Percentiles rank a stretch among this genome's conserved stretches.
Evolutionary conservation across 92 coral and sea anemone genomes (phyloP).

Genomic region (Anthopleura xanthogrammica): DNA sequence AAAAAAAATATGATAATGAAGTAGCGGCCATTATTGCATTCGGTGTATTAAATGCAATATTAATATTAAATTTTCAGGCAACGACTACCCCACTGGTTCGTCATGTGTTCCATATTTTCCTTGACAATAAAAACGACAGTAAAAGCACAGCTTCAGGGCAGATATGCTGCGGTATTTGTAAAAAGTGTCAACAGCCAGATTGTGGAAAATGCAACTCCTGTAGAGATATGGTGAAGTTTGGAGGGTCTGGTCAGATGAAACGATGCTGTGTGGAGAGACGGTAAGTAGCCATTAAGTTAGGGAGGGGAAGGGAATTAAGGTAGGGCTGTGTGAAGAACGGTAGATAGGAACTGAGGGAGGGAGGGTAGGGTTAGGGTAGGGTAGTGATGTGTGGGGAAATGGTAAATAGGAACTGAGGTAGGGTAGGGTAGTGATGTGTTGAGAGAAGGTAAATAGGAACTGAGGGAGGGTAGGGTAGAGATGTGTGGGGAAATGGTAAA

Average conservation of each 20-base stretch:
- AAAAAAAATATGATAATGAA: too few relatives aligned
- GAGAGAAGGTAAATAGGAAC: too few relatives aligned
- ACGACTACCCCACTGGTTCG: conserved; percentile 96
- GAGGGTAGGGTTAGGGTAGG: too few relatives aligned
- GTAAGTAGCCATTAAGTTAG: conserved; percentile 17
- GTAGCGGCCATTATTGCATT: too few relatives aligned
- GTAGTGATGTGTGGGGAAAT: too few relatives aligned
- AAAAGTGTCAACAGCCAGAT: conserved; percentile 93
- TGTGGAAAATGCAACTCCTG: conserved; percentile 97
- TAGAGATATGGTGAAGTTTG: conserved; percentile 95
- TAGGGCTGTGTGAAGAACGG: conserved; percentile 78
- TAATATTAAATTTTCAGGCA: conserved; percentile 53
- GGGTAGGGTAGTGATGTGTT: too few relatives aligned
- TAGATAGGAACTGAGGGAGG: conserved; percentile 1
- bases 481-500: conserved; percentile 78
- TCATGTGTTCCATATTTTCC: conserved; percentile 91
- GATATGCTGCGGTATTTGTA: conserved; percentile 93
- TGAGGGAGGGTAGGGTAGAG: too few relatives aligned
- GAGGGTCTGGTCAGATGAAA: conserved; percentile 86
- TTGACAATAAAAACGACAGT: conserved; percentile 85
- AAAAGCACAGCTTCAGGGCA: conserved; percentile 68
- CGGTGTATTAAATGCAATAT: too few relatives aligned
- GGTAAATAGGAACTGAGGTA: too few relatives aligned
- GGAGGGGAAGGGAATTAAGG: conserved; percentile 34
- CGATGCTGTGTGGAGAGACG: conserved; percentile 89